Percentiles rank a stretch among this genome's conserved stretches.
Evolutionary conservation across 2,797 vertebrate species (phyloP).

Genomic region (Gallirallus australis): DNA sequence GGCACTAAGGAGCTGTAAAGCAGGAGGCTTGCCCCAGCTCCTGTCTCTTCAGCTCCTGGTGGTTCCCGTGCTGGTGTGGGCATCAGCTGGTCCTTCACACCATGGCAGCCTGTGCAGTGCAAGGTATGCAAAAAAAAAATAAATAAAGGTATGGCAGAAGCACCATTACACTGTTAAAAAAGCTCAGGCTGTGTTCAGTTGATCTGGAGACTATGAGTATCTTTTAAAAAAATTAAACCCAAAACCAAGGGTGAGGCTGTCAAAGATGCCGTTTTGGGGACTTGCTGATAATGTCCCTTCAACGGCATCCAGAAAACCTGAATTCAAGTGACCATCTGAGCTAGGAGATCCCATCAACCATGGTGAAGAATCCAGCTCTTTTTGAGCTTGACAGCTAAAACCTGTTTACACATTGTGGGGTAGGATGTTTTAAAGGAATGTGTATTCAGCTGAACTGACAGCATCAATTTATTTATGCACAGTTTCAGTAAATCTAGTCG

Average conservation of each 20-base stretch:
- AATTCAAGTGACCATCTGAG: background rate
- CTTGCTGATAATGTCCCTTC: background rate
- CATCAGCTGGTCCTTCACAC: background rate
- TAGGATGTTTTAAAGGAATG: background rate
- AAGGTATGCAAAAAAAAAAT: background rate
- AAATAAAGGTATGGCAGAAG: background rate
- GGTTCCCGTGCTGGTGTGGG: background rate
- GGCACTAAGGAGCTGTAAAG: background rate
- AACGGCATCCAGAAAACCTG: background rate
- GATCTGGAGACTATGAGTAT: background rate
- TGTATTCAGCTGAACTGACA: background rate
- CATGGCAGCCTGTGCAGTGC: rapidly evolving
- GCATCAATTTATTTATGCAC: background rate
- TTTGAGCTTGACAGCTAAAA: background rate
- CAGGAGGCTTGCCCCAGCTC: background rate
- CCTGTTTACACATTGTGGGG: background rate
- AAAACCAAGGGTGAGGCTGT: background rate
- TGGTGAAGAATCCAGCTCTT: rapidly evolving
- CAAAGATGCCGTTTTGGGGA: rapidly evolving
- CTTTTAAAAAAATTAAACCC: background rate
- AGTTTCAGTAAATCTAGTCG: background rate
- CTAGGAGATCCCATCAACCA: background rate
- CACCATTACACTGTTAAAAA: background rate
- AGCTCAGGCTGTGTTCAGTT: background rate
- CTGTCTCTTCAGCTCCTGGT: background rate